Conservation (phyloP, 2,113 vertebrate genomes). For the Scopus umbretta region DNA sequence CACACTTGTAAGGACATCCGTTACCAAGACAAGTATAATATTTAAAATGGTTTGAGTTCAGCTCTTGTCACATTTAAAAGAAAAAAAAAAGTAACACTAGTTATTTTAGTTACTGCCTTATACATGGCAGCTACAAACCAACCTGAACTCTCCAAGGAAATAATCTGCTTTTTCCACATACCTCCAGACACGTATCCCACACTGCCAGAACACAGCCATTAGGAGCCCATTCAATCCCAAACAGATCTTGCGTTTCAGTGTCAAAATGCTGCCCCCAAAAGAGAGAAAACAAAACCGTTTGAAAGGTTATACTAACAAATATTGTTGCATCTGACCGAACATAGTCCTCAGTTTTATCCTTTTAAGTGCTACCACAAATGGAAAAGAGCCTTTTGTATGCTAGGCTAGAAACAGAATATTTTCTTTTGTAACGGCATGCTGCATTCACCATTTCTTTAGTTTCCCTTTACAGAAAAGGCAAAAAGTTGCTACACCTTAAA, state of each 20-base stretch:
- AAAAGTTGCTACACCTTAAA: neutral
- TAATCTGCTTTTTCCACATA: constrained; percentile 31
- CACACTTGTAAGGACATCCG: neutral
- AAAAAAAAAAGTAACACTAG: neutral
- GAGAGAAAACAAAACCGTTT: neutral
- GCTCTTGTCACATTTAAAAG: neutral
- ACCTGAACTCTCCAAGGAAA: neutral
- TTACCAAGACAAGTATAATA: neutral
- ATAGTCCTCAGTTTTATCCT: neutral
- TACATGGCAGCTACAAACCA: neutral
- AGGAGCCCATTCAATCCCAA: constrained; percentile 93
- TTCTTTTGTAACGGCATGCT: neutral
- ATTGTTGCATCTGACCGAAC: neutral
- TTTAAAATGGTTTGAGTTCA: neutral
- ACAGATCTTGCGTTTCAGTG: constrained; percentile 90
- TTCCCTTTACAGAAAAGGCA: neutral
- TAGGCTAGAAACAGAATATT: neutral
- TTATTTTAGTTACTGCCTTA: neutral
- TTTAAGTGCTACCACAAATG: neutral
- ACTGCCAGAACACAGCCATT: constrained; percentile 92
- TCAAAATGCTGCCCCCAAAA: constrained; percentile 86
- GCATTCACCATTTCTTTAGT: neutral
- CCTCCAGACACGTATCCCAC: constrained; percentile 95
- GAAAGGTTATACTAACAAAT: neutral
- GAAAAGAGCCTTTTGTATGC: neutral